Percentiles rank a stretch among this genome's conserved stretches.
phyloP scores from a whole-genome alignment of 2,113 vertebrate species.

The Carassius carassius region DNA sequence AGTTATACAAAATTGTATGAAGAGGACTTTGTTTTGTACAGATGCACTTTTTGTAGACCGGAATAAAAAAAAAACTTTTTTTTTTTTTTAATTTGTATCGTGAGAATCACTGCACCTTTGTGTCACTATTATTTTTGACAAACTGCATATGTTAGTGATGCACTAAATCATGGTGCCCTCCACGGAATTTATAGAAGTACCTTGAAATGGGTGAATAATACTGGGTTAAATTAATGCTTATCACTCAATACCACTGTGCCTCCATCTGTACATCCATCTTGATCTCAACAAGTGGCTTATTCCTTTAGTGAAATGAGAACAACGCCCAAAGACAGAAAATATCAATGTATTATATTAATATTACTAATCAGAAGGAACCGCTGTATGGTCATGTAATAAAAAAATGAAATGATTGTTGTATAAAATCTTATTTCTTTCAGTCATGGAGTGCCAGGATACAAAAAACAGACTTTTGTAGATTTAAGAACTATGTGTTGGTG shows the following conservation, averaged over 20 bases:
- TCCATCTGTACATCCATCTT: background rate
- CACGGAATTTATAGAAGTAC: background rate
- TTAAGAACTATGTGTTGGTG: too few species aligned
- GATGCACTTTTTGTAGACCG: background rate
- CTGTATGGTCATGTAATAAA: background rate
- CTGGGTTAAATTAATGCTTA: background rate
- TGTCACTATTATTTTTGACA: background rate
- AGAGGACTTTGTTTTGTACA: slow-evolving; percentile 15
- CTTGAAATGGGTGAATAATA: background rate
- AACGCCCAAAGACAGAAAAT: background rate
- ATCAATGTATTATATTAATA: too few species aligned
- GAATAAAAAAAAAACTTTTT: too few species aligned
- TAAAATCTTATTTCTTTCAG: too few species aligned
- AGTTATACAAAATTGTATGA: slow-evolving; percentile 22
- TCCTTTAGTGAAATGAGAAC: background rate
- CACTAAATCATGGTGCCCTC: background rate
- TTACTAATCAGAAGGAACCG: background rate
- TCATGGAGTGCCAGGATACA: too few species aligned
- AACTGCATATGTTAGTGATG: background rate
- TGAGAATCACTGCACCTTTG: too few species aligned
- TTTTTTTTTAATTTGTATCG: background rate
- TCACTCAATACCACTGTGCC: background rate
- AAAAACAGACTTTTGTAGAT: too few species aligned
- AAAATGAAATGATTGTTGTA: too few species aligned
- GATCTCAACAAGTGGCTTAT: background rate